These are phyloP conservation scores for Egretta garzetta DNA, from an alignment of 2,113 vertebrate species.

Conservation along the genomic window DNA sequence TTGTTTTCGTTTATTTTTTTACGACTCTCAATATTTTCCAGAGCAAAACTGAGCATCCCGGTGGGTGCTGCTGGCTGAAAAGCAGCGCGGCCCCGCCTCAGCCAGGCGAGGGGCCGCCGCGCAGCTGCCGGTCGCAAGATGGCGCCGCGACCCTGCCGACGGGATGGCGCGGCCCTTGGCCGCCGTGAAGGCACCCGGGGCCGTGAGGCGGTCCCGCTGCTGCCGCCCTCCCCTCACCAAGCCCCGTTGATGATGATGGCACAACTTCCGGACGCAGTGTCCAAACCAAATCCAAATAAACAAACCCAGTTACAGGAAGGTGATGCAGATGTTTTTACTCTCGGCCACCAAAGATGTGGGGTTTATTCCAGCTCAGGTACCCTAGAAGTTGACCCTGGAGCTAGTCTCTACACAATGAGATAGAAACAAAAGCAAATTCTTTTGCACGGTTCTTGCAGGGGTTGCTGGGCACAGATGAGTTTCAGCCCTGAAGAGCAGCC, in stretches of 20 bases:
- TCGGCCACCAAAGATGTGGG: background rate
- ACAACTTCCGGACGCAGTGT: fast-evolving
- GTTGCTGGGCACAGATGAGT: background rate
- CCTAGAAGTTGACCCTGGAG: background rate
- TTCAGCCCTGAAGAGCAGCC: background rate
- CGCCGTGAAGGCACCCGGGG: fast-evolving
- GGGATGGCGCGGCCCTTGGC: no score
- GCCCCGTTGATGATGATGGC: fast-evolving
- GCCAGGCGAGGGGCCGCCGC: background rate
- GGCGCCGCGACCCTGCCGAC: background rate
- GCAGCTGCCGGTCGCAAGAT: background rate
- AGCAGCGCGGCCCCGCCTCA: no score
- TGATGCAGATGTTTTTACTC: background rate
- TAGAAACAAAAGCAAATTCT: background rate
- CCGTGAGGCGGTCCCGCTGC: fast-evolving
- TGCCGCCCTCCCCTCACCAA: fast-evolving
- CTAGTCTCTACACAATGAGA: background rate
- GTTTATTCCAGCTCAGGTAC: background rate
- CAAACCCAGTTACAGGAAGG: background rate
- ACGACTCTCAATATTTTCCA: no score
- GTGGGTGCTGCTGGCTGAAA: fast-evolving
- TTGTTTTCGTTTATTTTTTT: no score
- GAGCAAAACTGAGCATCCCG: background rate
- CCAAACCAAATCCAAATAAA: background rate
- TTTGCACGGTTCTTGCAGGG: fast-evolving